Percentiles rank a stretch among this genome's conserved stretches.
These are phyloP conservation scores for Actinopyga echinites DNA, from an alignment of 53 echinoderm and acorn worm species.

Conservation along the genomic window DNA sequence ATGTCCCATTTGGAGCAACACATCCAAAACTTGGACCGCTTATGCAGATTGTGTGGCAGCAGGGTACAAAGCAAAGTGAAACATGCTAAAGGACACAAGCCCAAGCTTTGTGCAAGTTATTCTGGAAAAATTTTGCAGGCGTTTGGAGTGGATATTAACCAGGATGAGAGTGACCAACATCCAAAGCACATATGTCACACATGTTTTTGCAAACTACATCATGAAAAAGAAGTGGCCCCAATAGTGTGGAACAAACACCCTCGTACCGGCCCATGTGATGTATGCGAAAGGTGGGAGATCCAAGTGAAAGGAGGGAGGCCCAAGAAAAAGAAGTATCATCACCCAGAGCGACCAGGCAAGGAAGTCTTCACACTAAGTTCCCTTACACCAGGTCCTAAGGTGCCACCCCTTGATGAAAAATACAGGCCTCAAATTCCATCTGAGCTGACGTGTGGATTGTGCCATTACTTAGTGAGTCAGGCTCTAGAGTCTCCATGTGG, in stretches of 20 bases:
- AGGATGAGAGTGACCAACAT: background rate
- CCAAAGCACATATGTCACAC: slow-evolving; percentile 38
- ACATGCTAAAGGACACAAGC: background rate
- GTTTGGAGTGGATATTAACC: slow-evolving; percentile 1
- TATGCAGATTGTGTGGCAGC: background rate
- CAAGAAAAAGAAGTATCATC: slow-evolving; percentile 13
- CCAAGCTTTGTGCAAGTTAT: background rate
- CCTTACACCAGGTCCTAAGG: background rate
- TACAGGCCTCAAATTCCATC: background rate
- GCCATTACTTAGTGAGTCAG: background rate
- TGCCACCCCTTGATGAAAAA: background rate
- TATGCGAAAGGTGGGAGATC: background rate
- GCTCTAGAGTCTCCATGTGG: background rate
- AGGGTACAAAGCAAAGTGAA: background rate
- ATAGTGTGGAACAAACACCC: slow-evolving; percentile 27
- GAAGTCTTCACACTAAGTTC: background rate
- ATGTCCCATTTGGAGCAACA: background rate
- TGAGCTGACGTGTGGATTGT: background rate
- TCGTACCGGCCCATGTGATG: slow-evolving; percentile 4
- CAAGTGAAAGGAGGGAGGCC: slow-evolving; percentile 45
- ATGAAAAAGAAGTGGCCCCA: background rate
- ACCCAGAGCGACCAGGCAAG: slow-evolving; percentile 9
- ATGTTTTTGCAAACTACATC: slow-evolving; percentile 29
- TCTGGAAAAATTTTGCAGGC: background rate
- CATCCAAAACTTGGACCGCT: background rate